These are phyloP conservation scores for Adelphocoris suturalis DNA, from an alignment of 2,888 invertebrate species.

Conservation along the genomic window DNA sequence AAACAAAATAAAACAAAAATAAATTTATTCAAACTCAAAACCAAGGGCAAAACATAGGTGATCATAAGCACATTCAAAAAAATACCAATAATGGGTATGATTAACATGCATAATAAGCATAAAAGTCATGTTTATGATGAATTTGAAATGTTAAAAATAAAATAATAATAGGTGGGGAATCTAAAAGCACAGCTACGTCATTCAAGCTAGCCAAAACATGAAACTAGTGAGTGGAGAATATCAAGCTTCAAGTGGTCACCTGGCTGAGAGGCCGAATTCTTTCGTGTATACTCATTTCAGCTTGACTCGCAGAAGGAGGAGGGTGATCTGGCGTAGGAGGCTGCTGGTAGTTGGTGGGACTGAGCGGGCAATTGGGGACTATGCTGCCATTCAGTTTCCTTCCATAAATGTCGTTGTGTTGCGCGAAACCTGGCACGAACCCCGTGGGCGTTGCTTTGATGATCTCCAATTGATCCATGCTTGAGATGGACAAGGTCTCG, in stretches of 20 bases:
- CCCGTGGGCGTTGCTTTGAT: constrained; percentile 69
- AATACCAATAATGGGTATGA: constrained; percentile 22
- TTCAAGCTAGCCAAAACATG: constrained; percentile 57
- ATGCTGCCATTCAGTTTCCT: constrained; percentile 75
- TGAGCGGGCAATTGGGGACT: constrained; percentile 83
- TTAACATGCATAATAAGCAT: constrained; percentile 49
- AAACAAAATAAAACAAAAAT: constrained; percentile 33
- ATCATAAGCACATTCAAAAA: constrained; percentile 51
- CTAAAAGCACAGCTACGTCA: constrained; percentile 58
- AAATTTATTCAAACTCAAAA: constrained; percentile 51
- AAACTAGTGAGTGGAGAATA: constrained; percentile 35
- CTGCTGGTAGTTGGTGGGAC: constrained; percentile 93
- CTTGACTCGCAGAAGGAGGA: constrained; percentile 93
- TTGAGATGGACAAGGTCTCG: constrained; percentile 76
- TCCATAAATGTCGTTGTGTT: constrained; percentile 82
- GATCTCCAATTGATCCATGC: constrained; percentile 76
- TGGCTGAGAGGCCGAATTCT: constrained; percentile 93
- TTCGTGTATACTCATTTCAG: constrained; percentile 93
- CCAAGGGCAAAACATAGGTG: constrained; percentile 30
- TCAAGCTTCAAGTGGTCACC: constrained; percentile 81
- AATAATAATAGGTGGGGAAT: constrained; percentile 12
- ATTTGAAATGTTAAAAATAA: constrained; percentile 29
- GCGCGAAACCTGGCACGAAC: constrained; percentile 78
- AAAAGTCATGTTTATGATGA: constrained; percentile 38
- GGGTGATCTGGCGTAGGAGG: constrained; percentile 97